Evolutionary conservation across 2,797 vertebrate species (phyloP), one percentile per base, ranked within the genome.

Genomic region (Lindbergichthys nudifrons): DNA sequence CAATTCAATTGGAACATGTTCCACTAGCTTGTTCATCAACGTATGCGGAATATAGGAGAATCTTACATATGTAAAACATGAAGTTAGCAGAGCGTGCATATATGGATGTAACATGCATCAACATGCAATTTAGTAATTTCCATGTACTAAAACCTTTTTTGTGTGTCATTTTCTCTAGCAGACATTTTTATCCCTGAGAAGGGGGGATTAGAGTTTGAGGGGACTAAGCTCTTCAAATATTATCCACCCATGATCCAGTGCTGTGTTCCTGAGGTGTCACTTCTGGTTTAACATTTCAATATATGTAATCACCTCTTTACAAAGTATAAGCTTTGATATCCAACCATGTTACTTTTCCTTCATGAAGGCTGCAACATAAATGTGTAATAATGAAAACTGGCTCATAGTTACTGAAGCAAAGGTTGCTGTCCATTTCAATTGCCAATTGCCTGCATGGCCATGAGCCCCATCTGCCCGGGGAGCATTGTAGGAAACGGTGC

Each of bases 211-310:
- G 54, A 51, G 56, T 32, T 58, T 39, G 45, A 69, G 50, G 67
- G n/a, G 56, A 58, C 70, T 68, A 79, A 82, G 71, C 80, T 80
- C 71, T 78, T 75, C 70, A 81, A 51, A 79, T 74, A 68, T 81
- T 61, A 76, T 54, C 79, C 74, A 59, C 19, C 65, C 65, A 65
- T 56, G 42, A 75, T 63, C 73, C 77, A 74, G 73, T 57, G 67
- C 73, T 69, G 66, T 50, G 50, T 62, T 72, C 66, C 64, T 68
- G 42, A 65, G 70, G 47, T 71, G 75, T 70, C 73, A 67, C 65
- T 66, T 72, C 54, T 69, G 47, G 23, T 48, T 73, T 68, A 43
- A 59, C 48, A 56, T 70, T 48, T 78, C 23, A 56, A 65, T 65
- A 73, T 47, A 46, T 42, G 18, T 59, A 45, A 32, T 65, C 64